Conservation (phyloP, 2,797 vertebrate species). For the Buphagus erythrorhynchus region DNA sequence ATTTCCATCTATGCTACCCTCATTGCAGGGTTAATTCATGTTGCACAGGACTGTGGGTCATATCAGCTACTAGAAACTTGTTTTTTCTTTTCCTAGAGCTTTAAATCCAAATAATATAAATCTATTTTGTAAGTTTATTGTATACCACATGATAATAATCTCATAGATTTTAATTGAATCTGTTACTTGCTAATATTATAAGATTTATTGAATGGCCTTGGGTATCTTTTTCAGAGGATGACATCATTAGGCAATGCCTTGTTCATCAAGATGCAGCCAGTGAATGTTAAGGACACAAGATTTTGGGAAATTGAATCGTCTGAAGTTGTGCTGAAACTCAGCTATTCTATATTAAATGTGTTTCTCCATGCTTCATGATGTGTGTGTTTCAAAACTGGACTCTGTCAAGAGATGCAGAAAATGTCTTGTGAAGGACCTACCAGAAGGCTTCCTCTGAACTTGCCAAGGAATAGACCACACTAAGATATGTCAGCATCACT, state of each 20-base stretch:
- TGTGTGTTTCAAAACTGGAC: neutral
- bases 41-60: neutral
- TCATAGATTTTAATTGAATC: neutral
- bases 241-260: neutral
- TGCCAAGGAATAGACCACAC: neutral
- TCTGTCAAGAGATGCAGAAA: neutral
- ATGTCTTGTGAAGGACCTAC: neutral
- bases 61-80: neutral
- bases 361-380: neutral
- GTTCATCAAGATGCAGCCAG: neutral
- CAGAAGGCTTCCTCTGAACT: neutral
- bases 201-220: neutral
- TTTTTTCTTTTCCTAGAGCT: neutral
- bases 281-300: neutral
- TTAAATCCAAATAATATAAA: neutral
- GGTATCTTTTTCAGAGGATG: neutral
- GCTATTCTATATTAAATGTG: neutral
- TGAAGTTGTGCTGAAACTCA: neutral
- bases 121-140: neutral
- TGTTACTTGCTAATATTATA: neutral
- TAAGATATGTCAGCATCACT: neutral
- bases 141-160: accelerated
- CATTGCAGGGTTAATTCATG: accelerated
- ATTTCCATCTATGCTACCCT: neutral
- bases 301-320: neutral